phyloP scores from a whole-genome alignment of 2,113 vertebrate genomes.

The Odocoileus hemionus region DNA sequence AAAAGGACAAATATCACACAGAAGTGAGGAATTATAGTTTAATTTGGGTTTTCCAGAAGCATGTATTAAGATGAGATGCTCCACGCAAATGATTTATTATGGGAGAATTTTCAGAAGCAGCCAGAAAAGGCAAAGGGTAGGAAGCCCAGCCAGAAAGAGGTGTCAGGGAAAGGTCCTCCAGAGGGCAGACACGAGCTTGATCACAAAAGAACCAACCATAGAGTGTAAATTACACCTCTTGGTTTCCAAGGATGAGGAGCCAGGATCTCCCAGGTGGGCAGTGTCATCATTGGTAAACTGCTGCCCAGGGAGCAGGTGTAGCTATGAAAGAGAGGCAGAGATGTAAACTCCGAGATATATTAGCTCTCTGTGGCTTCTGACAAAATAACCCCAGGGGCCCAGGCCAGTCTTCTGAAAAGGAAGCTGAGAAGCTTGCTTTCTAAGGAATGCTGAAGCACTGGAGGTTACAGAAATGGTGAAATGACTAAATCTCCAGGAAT shows the following conservation, averaged over 20 bases:
- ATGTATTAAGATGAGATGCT: background rate
- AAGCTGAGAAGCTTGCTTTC: background rate
- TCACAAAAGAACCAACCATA: rapidly evolving
- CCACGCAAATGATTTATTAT: background rate
- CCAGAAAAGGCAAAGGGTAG: background rate
- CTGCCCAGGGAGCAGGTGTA: rapidly evolving
- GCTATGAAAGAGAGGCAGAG: background rate
- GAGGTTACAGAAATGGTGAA: background rate
- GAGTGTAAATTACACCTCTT: background rate
- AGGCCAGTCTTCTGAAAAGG: background rate
- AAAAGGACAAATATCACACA: background rate
- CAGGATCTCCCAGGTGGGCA: background rate
- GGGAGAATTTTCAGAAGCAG: background rate
- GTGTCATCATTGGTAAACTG: background rate
- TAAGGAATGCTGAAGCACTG: rapidly evolving
- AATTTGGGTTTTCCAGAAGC: background rate
- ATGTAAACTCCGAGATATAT: background rate
- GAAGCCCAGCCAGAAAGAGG: background rate
- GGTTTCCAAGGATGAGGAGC: background rate
- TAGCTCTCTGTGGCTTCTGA: background rate
- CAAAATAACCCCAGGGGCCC: no score
- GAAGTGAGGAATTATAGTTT: background rate
- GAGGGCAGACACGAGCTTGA: background rate
- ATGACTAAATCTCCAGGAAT: background rate
- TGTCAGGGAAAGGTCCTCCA: background rate